Evolutionary conservation across 1,140 invertebrate species (phyloP), one percentile per base, ranked within the genome.

Genomic region (Scylla paramamosain): DNA sequence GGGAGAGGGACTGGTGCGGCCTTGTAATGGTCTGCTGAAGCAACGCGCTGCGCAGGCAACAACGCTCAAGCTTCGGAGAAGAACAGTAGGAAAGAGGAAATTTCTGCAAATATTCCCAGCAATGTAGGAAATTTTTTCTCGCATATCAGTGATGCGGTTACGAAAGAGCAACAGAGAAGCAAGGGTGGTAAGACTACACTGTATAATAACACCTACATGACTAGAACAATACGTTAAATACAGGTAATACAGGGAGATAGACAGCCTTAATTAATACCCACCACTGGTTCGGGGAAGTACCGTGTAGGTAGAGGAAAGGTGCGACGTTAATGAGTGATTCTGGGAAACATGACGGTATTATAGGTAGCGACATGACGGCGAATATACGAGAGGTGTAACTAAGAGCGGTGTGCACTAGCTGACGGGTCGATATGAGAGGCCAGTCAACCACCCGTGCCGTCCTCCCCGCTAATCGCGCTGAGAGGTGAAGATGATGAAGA

Each of bases 11-110:
- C 67, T 77, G n/a, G 16, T 3, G 67, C 67, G 67, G 67, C 67
- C 67, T 77, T 77, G 67, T 77, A 7, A n/a, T 77, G 67, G 67
- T 77, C 67, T n/a, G 67, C 67, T 77, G 67, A 77, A n/a, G 67
- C 67, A 77, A 77, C 20, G 8, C 8, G 67, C 67, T 77, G 25
- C 67, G 67, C 67, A 77, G 67, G n/a, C 67, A 77, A 77, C 8
- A 77, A 0, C 67, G n/a, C 6, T 59, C 0, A 0, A n/a, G 67
- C 67, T 1, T 20, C 4, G 67, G 67, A 59, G 67, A 77, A 77
- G 20, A n/a, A 77, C 25, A n/a, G 20, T n/a, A 77, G 67, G 52
- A 59, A 77, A 20, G 25, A 77, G 67, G 67, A 77, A 77, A 77
- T 20, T 77, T 77, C n/a, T 77, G n/a, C 10, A 14, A 39, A 20